Conservation (phyloP, 2,113 vertebrate species). For the Hiodon alosoides region DNA sequence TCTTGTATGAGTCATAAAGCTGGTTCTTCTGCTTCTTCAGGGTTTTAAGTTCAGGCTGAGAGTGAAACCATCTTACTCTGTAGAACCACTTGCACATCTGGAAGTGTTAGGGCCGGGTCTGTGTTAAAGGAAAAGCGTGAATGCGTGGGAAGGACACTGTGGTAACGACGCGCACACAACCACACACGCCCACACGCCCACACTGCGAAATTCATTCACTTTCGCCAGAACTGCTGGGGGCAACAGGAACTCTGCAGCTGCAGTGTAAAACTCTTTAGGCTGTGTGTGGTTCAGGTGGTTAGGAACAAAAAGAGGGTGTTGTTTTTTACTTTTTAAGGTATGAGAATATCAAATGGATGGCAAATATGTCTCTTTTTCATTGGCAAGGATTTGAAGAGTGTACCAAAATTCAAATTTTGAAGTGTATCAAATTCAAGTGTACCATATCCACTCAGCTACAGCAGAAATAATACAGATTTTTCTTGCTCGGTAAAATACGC, state of each 20-base stretch:
- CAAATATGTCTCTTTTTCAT: too few species aligned
- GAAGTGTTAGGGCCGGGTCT: background rate
- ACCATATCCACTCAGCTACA: too few species aligned
- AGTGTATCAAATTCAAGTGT: too few species aligned
- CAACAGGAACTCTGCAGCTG: background rate
- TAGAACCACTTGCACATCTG: slow-evolving; percentile 13
- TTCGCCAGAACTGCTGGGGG: background rate
- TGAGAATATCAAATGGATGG: too few species aligned
- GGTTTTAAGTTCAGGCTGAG: background rate
- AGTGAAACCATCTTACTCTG: background rate
- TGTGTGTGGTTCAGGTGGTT: too few species aligned
- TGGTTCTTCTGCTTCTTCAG: background rate
- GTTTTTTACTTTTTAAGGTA: too few species aligned
- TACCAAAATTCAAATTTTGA: too few species aligned
- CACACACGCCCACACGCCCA: background rate
- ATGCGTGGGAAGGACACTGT: background rate
- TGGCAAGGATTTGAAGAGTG: too few species aligned
- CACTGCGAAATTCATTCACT: background rate
- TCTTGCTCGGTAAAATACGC: too few species aligned
- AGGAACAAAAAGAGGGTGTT: too few species aligned
- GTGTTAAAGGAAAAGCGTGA: slow-evolving; percentile 12
- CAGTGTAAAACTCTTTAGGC: background rate
- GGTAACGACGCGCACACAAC: slow-evolving; percentile 7
- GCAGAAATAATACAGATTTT: too few species aligned
- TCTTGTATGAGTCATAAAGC: background rate